A percentile compares a stretch with the other conserved stretches of the same genome.
Conservation (phyloP, 2,888 invertebrate species). For the Limenitis camilla region DNA sequence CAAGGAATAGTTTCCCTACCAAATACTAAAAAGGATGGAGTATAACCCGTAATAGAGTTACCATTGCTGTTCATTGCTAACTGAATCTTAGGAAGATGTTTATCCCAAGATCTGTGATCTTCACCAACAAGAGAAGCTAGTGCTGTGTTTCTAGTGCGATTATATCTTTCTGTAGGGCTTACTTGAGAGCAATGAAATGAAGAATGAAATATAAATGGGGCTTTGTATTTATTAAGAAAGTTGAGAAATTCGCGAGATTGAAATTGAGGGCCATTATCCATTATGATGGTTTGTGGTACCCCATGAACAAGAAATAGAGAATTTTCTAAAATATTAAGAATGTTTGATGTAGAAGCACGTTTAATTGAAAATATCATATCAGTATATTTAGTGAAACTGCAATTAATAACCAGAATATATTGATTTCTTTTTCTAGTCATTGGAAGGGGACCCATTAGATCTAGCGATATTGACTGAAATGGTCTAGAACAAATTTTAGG, state of each 20-base stretch:
- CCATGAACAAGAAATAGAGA: conserved; percentile 20
- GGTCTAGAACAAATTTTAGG: not conserved
- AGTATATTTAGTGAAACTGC: not conserved
- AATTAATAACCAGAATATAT: not conserved
- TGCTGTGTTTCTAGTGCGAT: conserved; percentile 23
- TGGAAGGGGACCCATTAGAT: not conserved
- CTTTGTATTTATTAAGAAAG: conserved; percentile 14
- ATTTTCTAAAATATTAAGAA: conserved; percentile 7
- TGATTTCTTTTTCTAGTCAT: not conserved
- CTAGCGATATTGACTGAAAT: not conserved
- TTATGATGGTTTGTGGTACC: conserved; percentile 10
- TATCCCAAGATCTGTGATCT: not conserved
- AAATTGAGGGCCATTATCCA: conserved; percentile 20
- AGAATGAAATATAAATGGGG: conserved; percentile 19
- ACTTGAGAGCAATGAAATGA: conserved; percentile 22
- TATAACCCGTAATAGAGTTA: not conserved
- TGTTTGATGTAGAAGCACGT: not conserved
- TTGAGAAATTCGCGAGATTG: conserved; percentile 3
- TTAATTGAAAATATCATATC: not conserved
- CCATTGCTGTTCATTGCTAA: not conserved
- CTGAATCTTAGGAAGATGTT: not conserved
- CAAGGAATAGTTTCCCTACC: conserved; percentile 15
- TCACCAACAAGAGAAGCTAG: not conserved
- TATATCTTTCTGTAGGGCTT: conserved; percentile 17
- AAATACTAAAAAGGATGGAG: not conserved